Percentiles rank a stretch among this genome's conserved stretches.
Conservation (phyloP, 2,797 vertebrate species). For the Peromyscus attwateri region DNA sequence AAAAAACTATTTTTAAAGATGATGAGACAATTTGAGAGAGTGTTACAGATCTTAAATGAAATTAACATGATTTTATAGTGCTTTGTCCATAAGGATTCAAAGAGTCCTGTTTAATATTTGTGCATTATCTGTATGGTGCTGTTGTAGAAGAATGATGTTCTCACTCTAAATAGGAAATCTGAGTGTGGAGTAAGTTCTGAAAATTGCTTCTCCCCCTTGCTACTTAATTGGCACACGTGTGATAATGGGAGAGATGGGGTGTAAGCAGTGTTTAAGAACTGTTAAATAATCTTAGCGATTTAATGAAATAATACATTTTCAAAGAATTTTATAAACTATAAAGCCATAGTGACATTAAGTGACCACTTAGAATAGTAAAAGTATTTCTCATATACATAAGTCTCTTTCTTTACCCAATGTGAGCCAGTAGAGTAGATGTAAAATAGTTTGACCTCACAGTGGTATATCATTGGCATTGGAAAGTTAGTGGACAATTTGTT, state of each 20-base stretch:
- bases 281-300: neutral
- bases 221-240: neutral
- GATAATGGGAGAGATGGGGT: neutral
- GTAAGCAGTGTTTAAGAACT: neutral
- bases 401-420: neutral
- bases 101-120: constrained; percentile 15
- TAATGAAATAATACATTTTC: neutral
- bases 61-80: constrained; percentile 11
- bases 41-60: constrained; percentile 19
- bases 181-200: neutral
- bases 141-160: neutral
- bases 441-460: neutral
- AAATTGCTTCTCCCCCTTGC: neutral
- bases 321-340: constrained; percentile 22
- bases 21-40: neutral
- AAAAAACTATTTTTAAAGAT: constrained; percentile 61
- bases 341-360: neutral
- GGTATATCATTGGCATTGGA: neutral
- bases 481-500: constrained; percentile 30
- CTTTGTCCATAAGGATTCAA: neutral
- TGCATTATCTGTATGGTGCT: neutral
- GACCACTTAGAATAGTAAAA: constrained; percentile 7
- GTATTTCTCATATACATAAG: neutral
- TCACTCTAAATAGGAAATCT: neutral
- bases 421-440: neutral